phyloP scores from a whole-genome alignment of 2,888 invertebrate genomes.

The Nipponacmea schrenckii region DNA sequence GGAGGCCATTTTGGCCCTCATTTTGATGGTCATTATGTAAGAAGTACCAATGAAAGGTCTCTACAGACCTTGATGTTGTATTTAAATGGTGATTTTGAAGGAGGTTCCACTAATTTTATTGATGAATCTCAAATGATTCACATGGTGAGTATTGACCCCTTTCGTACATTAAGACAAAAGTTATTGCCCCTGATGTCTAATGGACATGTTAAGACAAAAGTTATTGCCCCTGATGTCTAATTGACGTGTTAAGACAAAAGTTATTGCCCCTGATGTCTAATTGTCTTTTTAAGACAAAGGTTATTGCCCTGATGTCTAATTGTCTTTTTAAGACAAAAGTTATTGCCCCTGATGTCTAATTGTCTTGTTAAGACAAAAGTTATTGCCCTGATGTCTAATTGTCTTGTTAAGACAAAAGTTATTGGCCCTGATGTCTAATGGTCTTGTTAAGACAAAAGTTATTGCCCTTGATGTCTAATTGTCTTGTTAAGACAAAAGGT shows the following conservation, averaged over 20 bases:
- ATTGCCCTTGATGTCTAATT: not conserved
- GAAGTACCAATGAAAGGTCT: constrained; percentile 45
- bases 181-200: not conserved
- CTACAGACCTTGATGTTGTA: constrained; percentile 62
- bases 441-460: not conserved
- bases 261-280: not conserved
- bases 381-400: not conserved
- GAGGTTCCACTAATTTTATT: constrained; percentile 63
- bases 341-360: not conserved
- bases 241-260: not conserved
- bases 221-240: not conserved
- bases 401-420: not conserved
- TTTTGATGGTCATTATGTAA: constrained; percentile 59
- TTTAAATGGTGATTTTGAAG: constrained; percentile 56
- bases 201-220: not conserved
- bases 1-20: constrained; percentile 64
- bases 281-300: not conserved
- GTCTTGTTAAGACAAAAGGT: not conserved
- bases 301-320: not conserved
- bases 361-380: not conserved
- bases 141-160: constrained; percentile 36
- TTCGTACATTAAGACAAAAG: not conserved
- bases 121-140: constrained; percentile 52
- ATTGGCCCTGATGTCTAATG: not conserved
- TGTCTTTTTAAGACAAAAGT: not conserved